phyloP scores from a whole-genome alignment of 2,888 invertebrate genomes.

The Troilus luridus region DNA sequence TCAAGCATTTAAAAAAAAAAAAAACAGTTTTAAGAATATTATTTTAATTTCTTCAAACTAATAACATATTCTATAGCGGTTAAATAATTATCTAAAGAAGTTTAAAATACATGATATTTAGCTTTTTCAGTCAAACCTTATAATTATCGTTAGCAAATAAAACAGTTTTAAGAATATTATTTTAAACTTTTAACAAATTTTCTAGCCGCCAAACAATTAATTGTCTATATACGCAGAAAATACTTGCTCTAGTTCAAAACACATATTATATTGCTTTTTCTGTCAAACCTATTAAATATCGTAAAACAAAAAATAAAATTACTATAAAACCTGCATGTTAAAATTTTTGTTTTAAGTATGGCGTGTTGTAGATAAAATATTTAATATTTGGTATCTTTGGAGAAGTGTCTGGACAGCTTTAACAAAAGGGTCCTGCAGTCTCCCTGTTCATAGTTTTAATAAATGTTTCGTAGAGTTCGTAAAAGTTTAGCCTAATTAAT shows the following conservation, averaged over 20 bases:
- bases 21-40: no score
- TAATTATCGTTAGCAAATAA: not conserved
- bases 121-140: no score
- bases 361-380: not conserved
- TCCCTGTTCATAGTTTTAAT: not conserved
- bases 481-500: not conserved
- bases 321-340: not conserved
- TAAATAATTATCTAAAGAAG: not conserved
- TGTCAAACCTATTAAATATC: no score
- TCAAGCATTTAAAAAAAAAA: no score
- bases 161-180: not conserved
- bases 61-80: not conserved
- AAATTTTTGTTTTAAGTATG: not conserved
- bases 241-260: no score
- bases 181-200: not conserved
- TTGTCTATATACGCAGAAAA: no score
- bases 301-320: not conserved
- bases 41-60: not conserved
- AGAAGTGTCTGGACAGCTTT: constrained; percentile 7
- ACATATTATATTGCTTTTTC: no score
- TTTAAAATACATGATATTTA: no score
- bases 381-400: not conserved
- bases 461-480: not conserved
- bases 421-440: not conserved
- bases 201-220: no score